Evolutionary conservation across 2,113 vertebrate species (phyloP).

Genomic region (Odocoileus virginianus): DNA sequence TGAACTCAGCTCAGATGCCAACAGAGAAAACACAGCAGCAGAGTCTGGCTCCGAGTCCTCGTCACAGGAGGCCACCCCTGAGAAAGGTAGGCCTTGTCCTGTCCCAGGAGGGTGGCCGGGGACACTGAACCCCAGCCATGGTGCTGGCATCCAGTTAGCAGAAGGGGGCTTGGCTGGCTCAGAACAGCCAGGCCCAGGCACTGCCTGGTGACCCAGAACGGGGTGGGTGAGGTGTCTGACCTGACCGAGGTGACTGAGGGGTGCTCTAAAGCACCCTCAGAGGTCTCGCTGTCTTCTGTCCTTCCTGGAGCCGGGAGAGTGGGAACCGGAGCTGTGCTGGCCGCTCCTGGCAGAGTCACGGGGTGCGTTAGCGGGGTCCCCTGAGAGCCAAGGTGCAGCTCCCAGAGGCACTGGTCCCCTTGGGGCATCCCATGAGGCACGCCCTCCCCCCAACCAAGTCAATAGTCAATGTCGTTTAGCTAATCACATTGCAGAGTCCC

Average conservation of each 20-base stretch:
- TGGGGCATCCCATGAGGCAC: not conserved
- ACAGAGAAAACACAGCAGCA: constrained; percentile 83
- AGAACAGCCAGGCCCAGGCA: not conserved
- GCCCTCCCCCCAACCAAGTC: not conserved
- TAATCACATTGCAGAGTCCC: constrained; percentile 91
- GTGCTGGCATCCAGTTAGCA: not conserved
- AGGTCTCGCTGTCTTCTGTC: not conserved
- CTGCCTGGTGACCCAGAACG: not conserved
- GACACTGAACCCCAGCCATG: no score
- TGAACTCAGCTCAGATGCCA: constrained; percentile 85
- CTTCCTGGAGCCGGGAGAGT: not conserved
- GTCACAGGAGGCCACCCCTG: constrained; percentile 91
- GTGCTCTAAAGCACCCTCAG: not conserved
- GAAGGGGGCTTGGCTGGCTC: not conserved
- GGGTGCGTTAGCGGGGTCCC: not conserved
- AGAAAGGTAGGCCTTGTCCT: constrained; percentile 86
- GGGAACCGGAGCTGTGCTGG: not conserved
- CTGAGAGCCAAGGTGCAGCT: no score
- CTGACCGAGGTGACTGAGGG: not conserved
- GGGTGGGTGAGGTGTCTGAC: not conserved
- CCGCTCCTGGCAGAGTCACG: not conserved
- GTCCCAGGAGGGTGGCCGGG: not conserved
- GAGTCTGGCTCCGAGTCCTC: constrained; percentile 88
- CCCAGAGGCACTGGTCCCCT: not conserved
- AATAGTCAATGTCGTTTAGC: constrained; percentile 74